phyloP scores from a whole-genome alignment of 1,140 invertebrate genomes.

The Colletes gigas region DNA sequence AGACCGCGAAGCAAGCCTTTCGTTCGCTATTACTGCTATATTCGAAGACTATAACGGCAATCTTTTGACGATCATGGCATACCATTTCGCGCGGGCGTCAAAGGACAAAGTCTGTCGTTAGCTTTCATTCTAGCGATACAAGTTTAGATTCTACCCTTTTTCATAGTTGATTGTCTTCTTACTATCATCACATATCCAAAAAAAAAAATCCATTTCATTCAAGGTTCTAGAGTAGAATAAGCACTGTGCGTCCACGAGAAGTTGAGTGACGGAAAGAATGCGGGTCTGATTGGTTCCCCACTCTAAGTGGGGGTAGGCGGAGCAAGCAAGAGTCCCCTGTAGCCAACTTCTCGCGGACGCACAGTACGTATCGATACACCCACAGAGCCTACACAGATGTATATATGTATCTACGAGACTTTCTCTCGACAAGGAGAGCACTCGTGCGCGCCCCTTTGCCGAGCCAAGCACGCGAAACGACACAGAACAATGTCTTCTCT shows the following conservation, averaged over 20 bases:
- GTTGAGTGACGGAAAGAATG: too few species aligned
- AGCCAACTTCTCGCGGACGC: too few species aligned
- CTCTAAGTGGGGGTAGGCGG: too few species aligned
- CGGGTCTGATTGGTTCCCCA: too few species aligned
- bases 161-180: too few species aligned
- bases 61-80: not conserved
- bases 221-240: too few species aligned
- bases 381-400: not conserved
- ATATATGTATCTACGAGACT: slow-evolving; percentile 45
- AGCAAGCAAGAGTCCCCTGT: too few species aligned
- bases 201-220: too few species aligned
- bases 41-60: not conserved
- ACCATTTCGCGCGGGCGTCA: not conserved
- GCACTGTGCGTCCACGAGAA: too few species aligned
- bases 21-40: not conserved
- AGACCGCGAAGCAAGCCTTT: not conserved
- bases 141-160: too few species aligned
- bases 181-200: too few species aligned
- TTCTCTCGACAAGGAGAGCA: slow-evolving; percentile 65
- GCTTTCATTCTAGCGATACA: too few species aligned
- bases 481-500: slow-evolving; percentile 58
- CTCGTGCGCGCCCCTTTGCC: slow-evolving; percentile 49
- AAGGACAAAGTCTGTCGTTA: slow-evolving; percentile 7
- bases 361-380: slow-evolving; percentile 21
- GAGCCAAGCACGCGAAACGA: slow-evolving; percentile 44